These are phyloP conservation scores for Germaria angustata DNA, from an alignment of 2,888 invertebrate genomes.

Conservation along the genomic window DNA sequence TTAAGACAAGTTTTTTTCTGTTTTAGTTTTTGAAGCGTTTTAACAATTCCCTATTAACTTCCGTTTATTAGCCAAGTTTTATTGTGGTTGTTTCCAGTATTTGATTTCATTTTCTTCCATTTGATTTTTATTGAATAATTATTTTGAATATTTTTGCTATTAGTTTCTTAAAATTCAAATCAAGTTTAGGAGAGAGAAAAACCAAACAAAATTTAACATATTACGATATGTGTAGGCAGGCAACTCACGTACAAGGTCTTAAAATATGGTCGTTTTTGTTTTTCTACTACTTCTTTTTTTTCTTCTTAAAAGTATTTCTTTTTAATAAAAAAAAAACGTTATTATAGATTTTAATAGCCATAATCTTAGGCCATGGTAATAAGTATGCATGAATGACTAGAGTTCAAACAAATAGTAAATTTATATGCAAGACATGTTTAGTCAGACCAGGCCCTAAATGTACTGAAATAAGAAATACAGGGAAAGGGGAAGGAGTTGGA, in stretches of 20 bases:
- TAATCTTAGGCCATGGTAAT: constrained; percentile 62
- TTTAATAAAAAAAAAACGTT: constrained; percentile 38
- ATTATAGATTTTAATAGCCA: constrained; percentile 63
- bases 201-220: constrained; percentile 15
- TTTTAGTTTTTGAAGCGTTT: too few species aligned
- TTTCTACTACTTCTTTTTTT: constrained; percentile 19
- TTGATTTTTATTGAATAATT: constrained; percentile 31
- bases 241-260: constrained; percentile 78
- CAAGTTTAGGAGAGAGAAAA: constrained; percentile 40
- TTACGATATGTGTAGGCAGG: constrained; percentile 75
- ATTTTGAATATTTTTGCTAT: constrained; percentile 13
- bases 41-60: neutral
- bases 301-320: neutral
- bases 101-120: constrained; percentile 19
- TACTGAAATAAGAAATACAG: neutral
- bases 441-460: constrained; percentile 52
- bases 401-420: constrained; percentile 45
- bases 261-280: constrained; percentile 72
- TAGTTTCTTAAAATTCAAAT: constrained; percentile 63
- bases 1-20: too few species aligned
- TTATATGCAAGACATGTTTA: constrained; percentile 62
- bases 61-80: constrained; percentile 20
- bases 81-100: neutral
- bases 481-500: neutral
- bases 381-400: constrained; percentile 40